Conservation (phyloP, 2,113 vertebrate genomes). For the Coregonus clupeaformis region DNA sequence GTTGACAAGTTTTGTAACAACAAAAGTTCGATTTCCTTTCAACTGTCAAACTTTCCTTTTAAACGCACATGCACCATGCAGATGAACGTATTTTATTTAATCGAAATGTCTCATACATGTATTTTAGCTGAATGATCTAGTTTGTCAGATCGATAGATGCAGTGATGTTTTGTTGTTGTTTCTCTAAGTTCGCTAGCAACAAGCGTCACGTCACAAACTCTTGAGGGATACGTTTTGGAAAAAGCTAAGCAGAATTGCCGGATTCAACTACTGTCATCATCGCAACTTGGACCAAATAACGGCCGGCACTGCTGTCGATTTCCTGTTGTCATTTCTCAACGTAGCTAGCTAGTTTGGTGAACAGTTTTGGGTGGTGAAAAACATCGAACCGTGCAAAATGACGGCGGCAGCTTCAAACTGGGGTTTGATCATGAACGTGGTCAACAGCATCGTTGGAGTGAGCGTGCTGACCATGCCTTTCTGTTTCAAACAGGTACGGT, state of each 20-base stretch:
- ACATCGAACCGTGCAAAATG: conserved; percentile 48
- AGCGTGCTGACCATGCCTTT: conserved; percentile 98
- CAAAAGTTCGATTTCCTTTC: not conserved
- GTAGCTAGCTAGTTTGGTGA: too few species aligned
- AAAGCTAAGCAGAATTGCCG: not conserved
- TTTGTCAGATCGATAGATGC: too few species aligned
- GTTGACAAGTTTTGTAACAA: not conserved
- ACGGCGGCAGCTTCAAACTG: conserved; percentile 81
- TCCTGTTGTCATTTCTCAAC: not conserved
- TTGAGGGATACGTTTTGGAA: conserved; percentile 20
- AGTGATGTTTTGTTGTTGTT: conserved; percentile 2
- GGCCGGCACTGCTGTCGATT: not conserved
- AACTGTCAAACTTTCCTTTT: not conserved
- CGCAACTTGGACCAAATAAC: not conserved
- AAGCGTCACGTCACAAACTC: conserved; percentile 72
- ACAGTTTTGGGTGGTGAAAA: not conserved
- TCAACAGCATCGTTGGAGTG: conserved; percentile 98
- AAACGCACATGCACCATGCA: not conserved
- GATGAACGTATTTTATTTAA: not conserved
- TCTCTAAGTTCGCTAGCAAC: conserved; percentile 18
- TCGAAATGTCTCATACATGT: too few species aligned
- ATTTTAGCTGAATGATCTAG: too few species aligned
- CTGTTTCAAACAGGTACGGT: conserved; percentile 91
- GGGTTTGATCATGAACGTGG: conserved; percentile 95
- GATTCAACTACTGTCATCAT: not conserved